A percentile compares a stretch with the other conserved stretches of the same genome.
phyloP scores from a whole-genome alignment of 2,797 vertebrate genomes.

The Molossus alvarezi region DNA sequence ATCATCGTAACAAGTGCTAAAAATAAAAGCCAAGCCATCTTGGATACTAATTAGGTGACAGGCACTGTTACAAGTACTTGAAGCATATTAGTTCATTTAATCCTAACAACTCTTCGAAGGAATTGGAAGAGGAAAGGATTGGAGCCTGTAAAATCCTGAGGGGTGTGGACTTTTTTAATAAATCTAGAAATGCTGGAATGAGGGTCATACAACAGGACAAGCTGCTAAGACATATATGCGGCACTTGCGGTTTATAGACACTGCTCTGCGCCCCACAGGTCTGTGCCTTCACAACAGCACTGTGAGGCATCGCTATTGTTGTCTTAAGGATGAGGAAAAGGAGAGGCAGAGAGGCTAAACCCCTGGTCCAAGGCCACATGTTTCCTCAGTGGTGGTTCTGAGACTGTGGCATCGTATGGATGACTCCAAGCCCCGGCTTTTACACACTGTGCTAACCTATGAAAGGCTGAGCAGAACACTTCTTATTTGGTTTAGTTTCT shows the following conservation, averaged over 20 bases:
- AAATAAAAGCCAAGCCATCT: constrained; percentile 67
- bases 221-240: background rate
- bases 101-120: constrained; percentile 58
- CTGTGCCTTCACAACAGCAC: background rate
- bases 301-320: background rate
- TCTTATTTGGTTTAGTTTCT: background rate
- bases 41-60: constrained; percentile 73
- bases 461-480: constrained; percentile 8
- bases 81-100: constrained; percentile 79
- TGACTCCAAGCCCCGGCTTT: background rate
- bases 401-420: background rate
- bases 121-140: constrained; percentile 58
- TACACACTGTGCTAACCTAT: background rate
- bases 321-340: background rate
- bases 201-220: background rate
- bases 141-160: constrained; percentile 44
- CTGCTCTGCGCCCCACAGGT: too few species aligned
- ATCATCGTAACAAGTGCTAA: constrained; percentile 71
- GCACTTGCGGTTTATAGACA: background rate
- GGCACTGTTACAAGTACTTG: constrained; percentile 66
- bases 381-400: background rate
- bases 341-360: background rate
- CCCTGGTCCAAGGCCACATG: background rate
- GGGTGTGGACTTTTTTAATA: background rate
- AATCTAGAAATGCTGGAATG: constrained; percentile 1